Base-by-base conservation (phyloP, 2,888 invertebrate species). In the Spilosoma lubricipeda region DNA sequence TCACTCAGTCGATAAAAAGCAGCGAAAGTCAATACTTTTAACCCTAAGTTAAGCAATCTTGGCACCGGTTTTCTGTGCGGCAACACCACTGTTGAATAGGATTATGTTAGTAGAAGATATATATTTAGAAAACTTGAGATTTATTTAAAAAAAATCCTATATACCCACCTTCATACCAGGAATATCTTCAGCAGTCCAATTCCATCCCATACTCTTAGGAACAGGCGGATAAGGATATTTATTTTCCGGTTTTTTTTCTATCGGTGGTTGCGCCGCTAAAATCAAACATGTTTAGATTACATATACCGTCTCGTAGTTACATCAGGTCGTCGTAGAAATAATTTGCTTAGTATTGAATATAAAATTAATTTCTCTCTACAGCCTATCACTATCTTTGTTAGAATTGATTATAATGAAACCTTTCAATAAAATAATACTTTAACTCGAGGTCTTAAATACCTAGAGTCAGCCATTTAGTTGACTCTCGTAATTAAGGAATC, bases 131-230 rank as follows among this genome's bases (percentile, higher is more conserved):
- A 39, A 52, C 5, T 23, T 52, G 7, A 20, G 2, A 52, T 64
- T n/a, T 76, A 71, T 13, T 52, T 39, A 11, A 39, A 56, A 45
- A 67, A 18, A 66, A 23, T 48, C 20, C 20, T 48, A 94, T 95
- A 45, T 45, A 56, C 77, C 69, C 78, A 94, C 95, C 92, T 95
- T 93, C 88, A 95, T 76, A 77, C 94, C 95, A 0, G 94, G 94
- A 75, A 94, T 87, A 77, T 95, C 94, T 72, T 94, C 93, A 5
- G 95, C 94, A 8, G 79, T 92, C 95, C 95, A 96, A 79, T 94
- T 92, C 96, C 96, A 96, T 1, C 96, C 96, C 95, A 94, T 96
- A 71, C 91, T 74, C 76, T 90, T 91, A 0, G 95, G 95, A 13
- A 96, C 96, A 0, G 88, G 78, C 3, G 94, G 94, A 77, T 94